Base-by-base conservation (phyloP, 2,888 invertebrate species). In the Troides oblongomaculatus region DNA sequence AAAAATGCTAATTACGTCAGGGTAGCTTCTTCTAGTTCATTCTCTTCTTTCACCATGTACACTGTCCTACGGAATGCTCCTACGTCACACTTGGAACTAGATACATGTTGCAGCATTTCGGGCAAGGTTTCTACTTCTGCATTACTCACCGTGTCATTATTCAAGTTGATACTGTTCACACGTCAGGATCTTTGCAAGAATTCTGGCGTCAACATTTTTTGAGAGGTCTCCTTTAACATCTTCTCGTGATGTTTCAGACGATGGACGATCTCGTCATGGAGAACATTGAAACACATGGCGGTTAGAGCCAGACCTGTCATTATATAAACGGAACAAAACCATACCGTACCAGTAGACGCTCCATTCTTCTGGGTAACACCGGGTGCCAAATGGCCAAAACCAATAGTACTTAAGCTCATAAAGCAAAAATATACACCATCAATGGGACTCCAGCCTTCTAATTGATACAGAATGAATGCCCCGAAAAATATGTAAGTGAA, bases 371-470 rank as follows among this genome's bases (percentile, higher is more conserved):
- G 92, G 3, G 92, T 91, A 2, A 92, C 90, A 2, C 97, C 97
- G 14, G 97, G 97, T 66, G 97, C 94, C 89, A 97, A 94, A 83
- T 97, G 97, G 36, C 97, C 97, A 79, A 97, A 97, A 17, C 98
- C 98, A 80, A 97, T 97, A 23, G 98, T 98, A 78, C 97, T 97
- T 78, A 98, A 94, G 81, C 97, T 97, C 96, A 98, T 98, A 88
- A 99, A 99, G 89, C 98, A 98, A 88, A 98, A 99, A 88, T 97
- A 99, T 78, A 97, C 95, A 68, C 97, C 97, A 82, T 98, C 98
- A 72, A 99, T 93, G 63, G 97, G 94, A 77, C 96, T 95, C 99
- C 99, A 99, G 79, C 97, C 97, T 86, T 99, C 99, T 86, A 99
- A 94, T 75, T 97, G 95, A 81, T 97, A 96, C 75, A 99, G 94